A percentile compares a stretch with the other conserved stretches of the same genome.
These are phyloP conservation scores for Oreochromis niloticus DNA, from an alignment of 2,113 vertebrate genomes.

Conservation along the genomic window DNA sequence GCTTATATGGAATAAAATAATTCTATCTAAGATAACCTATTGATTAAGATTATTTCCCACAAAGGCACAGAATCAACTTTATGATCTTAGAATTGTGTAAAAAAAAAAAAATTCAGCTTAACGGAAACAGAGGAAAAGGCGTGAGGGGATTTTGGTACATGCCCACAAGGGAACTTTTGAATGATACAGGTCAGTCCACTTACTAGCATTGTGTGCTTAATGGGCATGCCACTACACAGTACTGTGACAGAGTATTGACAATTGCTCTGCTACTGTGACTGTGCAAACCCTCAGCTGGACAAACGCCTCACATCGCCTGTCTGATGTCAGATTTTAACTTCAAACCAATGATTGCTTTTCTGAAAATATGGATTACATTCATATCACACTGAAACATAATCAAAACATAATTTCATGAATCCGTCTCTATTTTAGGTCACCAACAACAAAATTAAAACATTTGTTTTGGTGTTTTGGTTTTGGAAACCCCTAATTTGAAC, in stretches of 20 bases:
- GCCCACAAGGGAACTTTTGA: background rate
- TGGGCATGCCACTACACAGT: background rate
- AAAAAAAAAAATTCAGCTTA: background rate
- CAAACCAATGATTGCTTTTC: background rate
- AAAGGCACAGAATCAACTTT: background rate
- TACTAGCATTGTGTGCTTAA: background rate
- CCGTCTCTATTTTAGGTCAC: too few species aligned
- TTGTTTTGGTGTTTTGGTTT: background rate
- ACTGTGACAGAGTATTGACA: background rate
- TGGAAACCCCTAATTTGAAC: background rate
- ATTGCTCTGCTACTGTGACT: background rate
- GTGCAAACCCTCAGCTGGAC: background rate
- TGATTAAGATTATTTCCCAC: background rate
- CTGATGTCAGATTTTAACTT: background rate
- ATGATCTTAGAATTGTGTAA: background rate
- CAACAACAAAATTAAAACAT: background rate
- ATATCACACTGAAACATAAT: background rate
- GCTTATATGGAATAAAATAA: background rate
- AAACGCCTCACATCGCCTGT: accelerated
- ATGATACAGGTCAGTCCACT: background rate
- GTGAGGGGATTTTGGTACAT: background rate
- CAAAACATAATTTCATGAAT: background rate
- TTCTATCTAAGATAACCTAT: background rate
- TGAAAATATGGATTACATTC: background rate
- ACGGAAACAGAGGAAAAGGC: background rate